Evolutionary conservation across 2,888 invertebrate species (phyloP).

Genomic region (Hedychridium roseum): DNA sequence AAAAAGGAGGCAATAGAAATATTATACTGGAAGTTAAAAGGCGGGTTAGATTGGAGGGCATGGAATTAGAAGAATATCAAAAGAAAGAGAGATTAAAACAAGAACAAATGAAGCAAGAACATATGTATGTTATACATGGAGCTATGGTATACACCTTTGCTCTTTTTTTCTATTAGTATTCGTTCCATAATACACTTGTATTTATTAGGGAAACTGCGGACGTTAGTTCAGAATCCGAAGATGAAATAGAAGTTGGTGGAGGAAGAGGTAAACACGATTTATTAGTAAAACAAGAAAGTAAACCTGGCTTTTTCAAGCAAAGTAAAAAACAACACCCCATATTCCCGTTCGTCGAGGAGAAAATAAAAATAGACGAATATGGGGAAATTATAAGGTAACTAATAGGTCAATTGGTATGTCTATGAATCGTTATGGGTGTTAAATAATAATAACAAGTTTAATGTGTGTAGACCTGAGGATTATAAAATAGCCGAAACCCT

Average conservation of each 20-base stretch:
- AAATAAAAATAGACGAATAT: constrained; percentile 92
- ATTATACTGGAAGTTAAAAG: constrained; percentile 76
- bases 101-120: constrained; percentile 62
- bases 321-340: constrained; percentile 94
- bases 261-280: constrained; percentile 86
- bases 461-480: constrained; percentile 77
- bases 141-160: background rate
- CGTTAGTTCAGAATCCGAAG: constrained; percentile 82
- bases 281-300: constrained; percentile 80
- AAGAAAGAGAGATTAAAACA: constrained; percentile 71
- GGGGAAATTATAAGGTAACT: constrained; percentile 86
- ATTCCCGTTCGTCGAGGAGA: constrained; percentile 94
- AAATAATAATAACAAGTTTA: constrained; percentile 6
- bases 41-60: constrained; percentile 78
- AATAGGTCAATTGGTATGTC: constrained; percentile 6
- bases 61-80: constrained; percentile 79
- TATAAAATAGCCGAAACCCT: constrained; percentile 82
- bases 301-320: constrained; percentile 84
- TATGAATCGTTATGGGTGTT: background rate
- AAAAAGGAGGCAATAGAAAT: constrained; percentile 77
- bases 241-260: constrained; percentile 84
- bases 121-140: too few species aligned
- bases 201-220: constrained; percentile 72
- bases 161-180: background rate
- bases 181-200: constrained; percentile 6